Evolutionary conservation across 2,888 invertebrate genomes (phyloP).

Genomic region (Platynereis dumerilii): DNA sequence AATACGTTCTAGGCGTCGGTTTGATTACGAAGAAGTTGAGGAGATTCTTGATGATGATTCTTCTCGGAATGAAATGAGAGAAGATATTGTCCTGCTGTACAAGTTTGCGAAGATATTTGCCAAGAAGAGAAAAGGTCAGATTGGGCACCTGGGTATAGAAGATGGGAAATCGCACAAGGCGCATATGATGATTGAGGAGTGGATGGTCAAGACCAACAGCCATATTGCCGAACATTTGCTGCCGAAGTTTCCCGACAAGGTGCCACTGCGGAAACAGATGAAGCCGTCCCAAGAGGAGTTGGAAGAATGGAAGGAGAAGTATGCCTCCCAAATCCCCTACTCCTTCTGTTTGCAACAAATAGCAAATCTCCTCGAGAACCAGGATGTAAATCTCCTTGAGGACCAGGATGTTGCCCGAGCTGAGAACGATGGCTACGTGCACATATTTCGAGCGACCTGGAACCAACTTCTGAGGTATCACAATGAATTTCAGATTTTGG

Average conservation of each 20-base stretch:
- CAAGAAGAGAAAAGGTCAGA: background rate
- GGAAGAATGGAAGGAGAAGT: constrained; percentile 5
- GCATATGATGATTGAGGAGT: constrained; percentile 23
- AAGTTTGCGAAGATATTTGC: constrained; percentile 7
- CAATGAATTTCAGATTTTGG: too few species aligned
- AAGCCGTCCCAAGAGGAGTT: constrained; percentile 4
- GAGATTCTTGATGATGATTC: background rate
- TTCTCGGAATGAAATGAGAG: too few species aligned
- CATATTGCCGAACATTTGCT: constrained; percentile 6
- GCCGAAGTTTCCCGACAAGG: background rate
- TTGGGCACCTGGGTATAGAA: background rate
- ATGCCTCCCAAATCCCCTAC: background rate
- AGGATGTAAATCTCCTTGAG: too few species aligned
- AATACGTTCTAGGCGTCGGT: constrained; percentile 60
- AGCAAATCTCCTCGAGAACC: too few species aligned
- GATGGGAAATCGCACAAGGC: constrained; percentile 6
- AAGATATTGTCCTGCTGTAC: too few species aligned
- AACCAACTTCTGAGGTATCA: too few species aligned
- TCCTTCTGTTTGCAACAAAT: background rate
- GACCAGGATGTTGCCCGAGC: too few species aligned
- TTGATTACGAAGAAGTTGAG: constrained; percentile 79
- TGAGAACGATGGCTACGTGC: too few species aligned
- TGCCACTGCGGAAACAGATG: constrained; percentile 5
- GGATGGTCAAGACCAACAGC: constrained; percentile 19
- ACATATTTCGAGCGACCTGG: too few species aligned